These are phyloP conservation scores for Pachypanchax playfairii DNA, from an alignment of 2,113 vertebrate species.

Conservation along the genomic window DNA sequence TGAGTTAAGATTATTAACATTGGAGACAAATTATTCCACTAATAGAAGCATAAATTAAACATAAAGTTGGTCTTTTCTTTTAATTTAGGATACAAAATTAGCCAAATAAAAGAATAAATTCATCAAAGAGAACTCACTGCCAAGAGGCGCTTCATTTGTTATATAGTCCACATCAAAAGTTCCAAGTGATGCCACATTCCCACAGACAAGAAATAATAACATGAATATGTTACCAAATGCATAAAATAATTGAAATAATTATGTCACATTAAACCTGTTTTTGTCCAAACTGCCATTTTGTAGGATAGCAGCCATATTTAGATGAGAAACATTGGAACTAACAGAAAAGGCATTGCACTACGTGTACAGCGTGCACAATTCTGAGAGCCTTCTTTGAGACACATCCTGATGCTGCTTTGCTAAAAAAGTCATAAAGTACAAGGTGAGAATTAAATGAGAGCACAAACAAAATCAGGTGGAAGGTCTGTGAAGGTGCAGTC, in stretches of 20 bases:
- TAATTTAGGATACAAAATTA: constrained; percentile 29
- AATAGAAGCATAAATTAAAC: constrained; percentile 1
- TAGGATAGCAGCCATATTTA: constrained; percentile 84
- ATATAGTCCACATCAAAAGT: constrained; percentile 24
- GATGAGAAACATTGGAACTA: constrained; percentile 55
- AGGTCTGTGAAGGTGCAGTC: constrained; percentile 33
- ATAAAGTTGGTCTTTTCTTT: constrained; percentile 9
- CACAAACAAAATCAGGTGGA: constrained; percentile 57
- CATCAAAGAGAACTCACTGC: constrained; percentile 49
- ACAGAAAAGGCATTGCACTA: constrained; percentile 63
- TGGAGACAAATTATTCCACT: neutral
- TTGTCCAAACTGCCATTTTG: constrained; percentile 78
- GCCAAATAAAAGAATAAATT: constrained; percentile 24
- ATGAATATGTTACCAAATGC: constrained; percentile 49
- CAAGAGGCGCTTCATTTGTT: constrained; percentile 63
- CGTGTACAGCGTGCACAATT: constrained; percentile 55
- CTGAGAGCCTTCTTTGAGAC: constrained; percentile 35
- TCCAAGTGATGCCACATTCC: constrained; percentile 6
- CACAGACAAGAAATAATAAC: neutral
- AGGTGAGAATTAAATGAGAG: constrained; percentile 37
- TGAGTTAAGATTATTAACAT: neutral
- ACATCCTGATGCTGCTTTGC: constrained; percentile 30
- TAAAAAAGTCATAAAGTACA: neutral
- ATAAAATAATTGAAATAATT: constrained; percentile 27
- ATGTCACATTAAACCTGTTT: constrained; percentile 31